Conservation (phyloP, 2,113 vertebrate species). For the Oncorhynchus mykiss region DNA sequence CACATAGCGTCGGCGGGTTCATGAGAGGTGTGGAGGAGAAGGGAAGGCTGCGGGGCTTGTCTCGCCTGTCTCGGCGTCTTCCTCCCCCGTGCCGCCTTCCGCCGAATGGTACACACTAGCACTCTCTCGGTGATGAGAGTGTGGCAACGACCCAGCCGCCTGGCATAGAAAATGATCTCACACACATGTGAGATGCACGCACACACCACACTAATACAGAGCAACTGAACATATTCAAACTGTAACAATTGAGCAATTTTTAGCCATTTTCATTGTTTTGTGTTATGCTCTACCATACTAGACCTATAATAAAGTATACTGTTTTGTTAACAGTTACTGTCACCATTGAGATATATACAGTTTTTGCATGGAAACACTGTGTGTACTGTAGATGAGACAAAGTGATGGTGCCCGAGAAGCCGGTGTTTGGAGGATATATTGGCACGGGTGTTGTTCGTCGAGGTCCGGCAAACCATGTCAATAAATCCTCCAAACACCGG, state of each 20-base stretch:
- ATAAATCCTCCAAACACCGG: no score
- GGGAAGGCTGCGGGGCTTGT: conserved; percentile 65
- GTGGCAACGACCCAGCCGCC: no score
- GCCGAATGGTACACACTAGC: conserved; percentile 61
- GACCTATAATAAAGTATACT: no score
- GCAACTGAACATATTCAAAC: neutral
- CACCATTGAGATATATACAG: no score
- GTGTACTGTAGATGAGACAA: no score
- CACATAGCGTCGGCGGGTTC: conserved; percentile 61
- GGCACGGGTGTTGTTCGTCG: no score
- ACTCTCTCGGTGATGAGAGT: neutral
- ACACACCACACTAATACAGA: neutral
- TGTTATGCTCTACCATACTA: no score
- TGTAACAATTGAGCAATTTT: no score
- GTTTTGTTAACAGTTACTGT: no score
- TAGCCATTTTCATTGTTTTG: no score
- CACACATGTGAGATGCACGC: neutral
- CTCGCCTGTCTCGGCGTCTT: conserved; percentile 71
- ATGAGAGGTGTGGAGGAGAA: conserved; percentile 62
- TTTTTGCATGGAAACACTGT: no score
- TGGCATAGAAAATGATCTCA: neutral
- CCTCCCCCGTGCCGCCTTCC: conserved; percentile 65
- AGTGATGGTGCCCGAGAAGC: neutral
- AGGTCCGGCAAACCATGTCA: no score
- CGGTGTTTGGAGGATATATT: neutral